Conservation (phyloP, 2,888 invertebrate genomes). For the Andricus curvator region DNA sequence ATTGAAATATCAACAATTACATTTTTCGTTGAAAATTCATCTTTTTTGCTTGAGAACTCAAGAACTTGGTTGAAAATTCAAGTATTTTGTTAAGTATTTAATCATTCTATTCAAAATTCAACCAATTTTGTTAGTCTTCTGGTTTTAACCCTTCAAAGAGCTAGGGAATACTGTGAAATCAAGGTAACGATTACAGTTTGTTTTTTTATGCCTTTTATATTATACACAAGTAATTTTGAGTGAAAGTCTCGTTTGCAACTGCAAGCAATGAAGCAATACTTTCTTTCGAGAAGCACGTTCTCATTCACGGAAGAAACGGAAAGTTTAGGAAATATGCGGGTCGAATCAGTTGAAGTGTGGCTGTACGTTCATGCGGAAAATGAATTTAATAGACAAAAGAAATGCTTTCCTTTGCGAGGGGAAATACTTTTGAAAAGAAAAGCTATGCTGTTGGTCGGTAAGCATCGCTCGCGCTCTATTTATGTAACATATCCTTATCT, state of each 20-base stretch:
- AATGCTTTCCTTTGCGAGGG: neutral
- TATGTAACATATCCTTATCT: slow-evolving; percentile 7
- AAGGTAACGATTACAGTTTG: too few relatives aligned
- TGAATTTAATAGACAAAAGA: neutral
- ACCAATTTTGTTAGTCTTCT: too few relatives aligned
- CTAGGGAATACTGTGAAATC: too few relatives aligned
- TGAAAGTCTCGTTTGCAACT: neutral
- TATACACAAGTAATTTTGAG: neutral
- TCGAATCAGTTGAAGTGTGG: neutral
- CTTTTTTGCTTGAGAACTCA: too few relatives aligned
- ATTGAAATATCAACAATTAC: too few relatives aligned
- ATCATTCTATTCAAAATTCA: too few relatives aligned
- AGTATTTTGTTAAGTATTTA: too few relatives aligned
- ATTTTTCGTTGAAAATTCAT: too few relatives aligned
- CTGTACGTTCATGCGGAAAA: neutral
- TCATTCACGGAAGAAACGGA: slow-evolving; percentile 7
- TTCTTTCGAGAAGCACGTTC: neutral
- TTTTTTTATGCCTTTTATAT: neutral
- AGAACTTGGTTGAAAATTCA: too few relatives aligned
- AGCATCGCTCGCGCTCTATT: neutral
- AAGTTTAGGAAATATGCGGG: neutral
- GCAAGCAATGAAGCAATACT: slow-evolving; percentile 7
- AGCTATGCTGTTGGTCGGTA: neutral
- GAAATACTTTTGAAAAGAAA: neutral
- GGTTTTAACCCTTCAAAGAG: too few relatives aligned